Evolutionary conservation across 2,888 invertebrate species (phyloP).

Genomic region (Heliconius ismenius): DNA sequence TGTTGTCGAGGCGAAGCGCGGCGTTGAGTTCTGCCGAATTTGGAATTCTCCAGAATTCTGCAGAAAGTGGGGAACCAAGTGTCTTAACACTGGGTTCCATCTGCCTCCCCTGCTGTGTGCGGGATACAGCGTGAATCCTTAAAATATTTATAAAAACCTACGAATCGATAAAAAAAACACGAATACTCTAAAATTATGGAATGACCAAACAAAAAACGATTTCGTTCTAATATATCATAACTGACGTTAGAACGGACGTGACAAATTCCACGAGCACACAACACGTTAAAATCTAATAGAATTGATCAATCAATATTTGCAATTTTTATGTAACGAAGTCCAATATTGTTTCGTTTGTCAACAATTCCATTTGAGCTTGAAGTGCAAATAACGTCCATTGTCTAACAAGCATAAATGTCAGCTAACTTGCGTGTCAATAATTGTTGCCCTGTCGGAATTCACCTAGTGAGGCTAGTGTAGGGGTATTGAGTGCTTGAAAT

Average conservation of each 20-base stretch:
- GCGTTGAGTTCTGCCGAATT: too few relatives aligned
- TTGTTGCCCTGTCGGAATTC: conserved; percentile 39
- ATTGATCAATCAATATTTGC: conserved; percentile 40
- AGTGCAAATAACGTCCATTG: conserved; percentile 44
- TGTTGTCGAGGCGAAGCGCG: too few relatives aligned
- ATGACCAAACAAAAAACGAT: background rate
- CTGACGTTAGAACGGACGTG: conserved; percentile 4
- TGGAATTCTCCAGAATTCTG: too few relatives aligned
- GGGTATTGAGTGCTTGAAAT: background rate
- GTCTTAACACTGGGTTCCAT: too few relatives aligned
- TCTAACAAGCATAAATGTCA: conserved; percentile 47
- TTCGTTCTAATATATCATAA: conserved; percentile 6
- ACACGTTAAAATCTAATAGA: conserved; percentile 35
- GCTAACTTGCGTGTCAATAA: conserved; percentile 55
- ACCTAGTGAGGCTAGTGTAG: background rate
- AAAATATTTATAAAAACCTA: too few relatives aligned
- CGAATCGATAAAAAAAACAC: too few relatives aligned
- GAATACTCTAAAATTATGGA: background rate
- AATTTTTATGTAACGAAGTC: conserved; percentile 39
- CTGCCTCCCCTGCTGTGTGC: too few relatives aligned
- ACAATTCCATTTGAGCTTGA: conserved; percentile 40
- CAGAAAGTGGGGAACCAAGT: too few relatives aligned
- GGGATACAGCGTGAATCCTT: too few relatives aligned
- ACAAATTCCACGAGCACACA: conserved; percentile 31
- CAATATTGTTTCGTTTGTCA: conserved; percentile 39